phyloP scores from a whole-genome alignment of 2,113 vertebrate genomes.

The Micromys minutus region DNA sequence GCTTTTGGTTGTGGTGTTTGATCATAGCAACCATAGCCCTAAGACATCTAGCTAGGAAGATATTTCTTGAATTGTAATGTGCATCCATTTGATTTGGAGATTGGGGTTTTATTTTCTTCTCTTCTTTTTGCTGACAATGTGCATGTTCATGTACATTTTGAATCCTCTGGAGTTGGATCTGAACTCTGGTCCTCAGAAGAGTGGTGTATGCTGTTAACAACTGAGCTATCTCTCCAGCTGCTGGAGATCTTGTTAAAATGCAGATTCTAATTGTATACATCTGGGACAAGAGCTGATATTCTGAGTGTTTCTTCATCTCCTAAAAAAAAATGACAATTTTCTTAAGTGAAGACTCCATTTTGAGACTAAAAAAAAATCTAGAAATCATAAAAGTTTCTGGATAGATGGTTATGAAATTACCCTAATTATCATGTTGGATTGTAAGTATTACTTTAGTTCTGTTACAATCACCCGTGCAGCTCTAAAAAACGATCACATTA shows the following conservation, averaged over 20 bases:
- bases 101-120: background rate
- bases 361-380: background rate
- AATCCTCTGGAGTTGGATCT: background rate
- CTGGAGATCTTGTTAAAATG: background rate
- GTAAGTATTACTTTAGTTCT: background rate
- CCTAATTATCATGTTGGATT: background rate
- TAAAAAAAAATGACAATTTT: background rate
- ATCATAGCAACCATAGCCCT: background rate
- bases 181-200: background rate
- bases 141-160: background rate
- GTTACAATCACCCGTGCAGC: background rate
- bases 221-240: background rate
- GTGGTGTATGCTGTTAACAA: background rate
- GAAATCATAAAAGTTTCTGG: constrained; percentile 1
- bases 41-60: background rate
- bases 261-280: background rate
- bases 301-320: background rate
- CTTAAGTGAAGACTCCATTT: background rate
- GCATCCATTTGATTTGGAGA: background rate
- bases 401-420: background rate
- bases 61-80: background rate
- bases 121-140: background rate
- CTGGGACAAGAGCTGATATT: background rate
- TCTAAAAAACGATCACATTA: background rate
- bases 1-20: background rate